Conservation (phyloP, 2,113 vertebrate species). For the Clupea harengus region DNA sequence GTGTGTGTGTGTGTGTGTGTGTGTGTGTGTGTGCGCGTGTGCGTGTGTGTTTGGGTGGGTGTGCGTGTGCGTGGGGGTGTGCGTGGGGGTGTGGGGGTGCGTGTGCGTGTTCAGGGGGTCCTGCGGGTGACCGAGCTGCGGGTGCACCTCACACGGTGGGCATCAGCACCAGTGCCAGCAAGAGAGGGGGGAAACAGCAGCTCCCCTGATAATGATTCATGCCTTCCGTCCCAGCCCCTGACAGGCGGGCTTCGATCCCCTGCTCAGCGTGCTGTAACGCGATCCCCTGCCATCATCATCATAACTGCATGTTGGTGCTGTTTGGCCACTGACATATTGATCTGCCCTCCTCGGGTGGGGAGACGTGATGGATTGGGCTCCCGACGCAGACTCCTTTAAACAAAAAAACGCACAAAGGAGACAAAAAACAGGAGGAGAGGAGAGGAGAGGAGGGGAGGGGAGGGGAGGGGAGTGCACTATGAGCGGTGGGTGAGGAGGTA, state of each 20-base stretch:
- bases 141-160: neutral
- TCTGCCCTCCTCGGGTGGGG: conserved; percentile 62
- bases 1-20: too few relatives aligned
- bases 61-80: too few relatives aligned
- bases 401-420: conserved; percentile 43
- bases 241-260: conserved; percentile 80
- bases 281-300: conserved; percentile 76
- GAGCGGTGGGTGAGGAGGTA: neutral
- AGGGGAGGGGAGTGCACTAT: neutral
- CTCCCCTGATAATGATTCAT: conserved; percentile 78
- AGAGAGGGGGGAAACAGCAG: conserved; percentile 51
- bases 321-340: conserved; percentile 73
- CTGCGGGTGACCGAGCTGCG: neutral
- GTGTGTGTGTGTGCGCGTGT: too few relatives aligned
- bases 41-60: too few relatives aligned
- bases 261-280: conserved; percentile 73
- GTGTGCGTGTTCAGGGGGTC: neutral
- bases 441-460: neutral
- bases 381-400: conserved; percentile 56
- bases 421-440: conserved; percentile 18
- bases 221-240: conserved; percentile 74
- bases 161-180: neutral
- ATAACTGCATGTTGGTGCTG: conserved; percentile 73
- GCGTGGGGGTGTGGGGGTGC: neutral
- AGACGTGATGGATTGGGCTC: conserved; percentile 74